Base-by-base conservation (phyloP, 2,888 invertebrate genomes). In the Tinea semifulvella region DNA sequence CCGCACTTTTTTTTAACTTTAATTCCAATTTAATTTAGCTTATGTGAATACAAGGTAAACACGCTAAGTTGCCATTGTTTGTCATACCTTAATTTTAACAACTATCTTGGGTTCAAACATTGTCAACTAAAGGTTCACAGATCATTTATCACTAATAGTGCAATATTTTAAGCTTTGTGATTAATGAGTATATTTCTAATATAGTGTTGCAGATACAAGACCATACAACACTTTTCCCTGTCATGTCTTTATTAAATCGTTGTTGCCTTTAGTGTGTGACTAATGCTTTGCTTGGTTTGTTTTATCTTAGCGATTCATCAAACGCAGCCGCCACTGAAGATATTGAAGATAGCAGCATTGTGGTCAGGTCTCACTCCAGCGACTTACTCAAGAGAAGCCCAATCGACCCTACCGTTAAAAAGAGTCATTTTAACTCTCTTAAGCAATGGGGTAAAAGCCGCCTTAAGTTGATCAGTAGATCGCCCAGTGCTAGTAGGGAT, bases 361-460 rank as follows among this genome's bases (percentile, higher is more conserved):
- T 82, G 67, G 81, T 81, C 61, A 82, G 89, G 61, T 89, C 89
- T 64, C 85, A 86, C 63, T 89, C 91, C 63, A 91, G 90, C 61
- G 92, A 92, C 65, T 79, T 91, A 54, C 84, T 92, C 65, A 86
- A 87, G 68, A 88, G 87, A 72, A 85, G 85, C 52, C 83, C 86
- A 35, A 81, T 84, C 40, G 88, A 88, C 54, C 77, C 70, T 38
- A 59, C 69, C 44, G 61, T 65, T 47, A 82, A 82, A 61, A 80
- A 80, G 51, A 87, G 89, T 39, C 90, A 90, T 61, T 90, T 94
- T 66, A 91, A 91, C 65, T 89, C 89, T 18, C 72, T 94, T 46
- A 92, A 91, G 66, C 90, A 91, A 62, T 94, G 93, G 93, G 91
- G 93, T 46, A 88, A 88, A 62, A 91, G 87, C 56, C 85, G 91